Base-by-base conservation (phyloP, 1,140 invertebrate genomes). In the Drosophila tristis region DNA sequence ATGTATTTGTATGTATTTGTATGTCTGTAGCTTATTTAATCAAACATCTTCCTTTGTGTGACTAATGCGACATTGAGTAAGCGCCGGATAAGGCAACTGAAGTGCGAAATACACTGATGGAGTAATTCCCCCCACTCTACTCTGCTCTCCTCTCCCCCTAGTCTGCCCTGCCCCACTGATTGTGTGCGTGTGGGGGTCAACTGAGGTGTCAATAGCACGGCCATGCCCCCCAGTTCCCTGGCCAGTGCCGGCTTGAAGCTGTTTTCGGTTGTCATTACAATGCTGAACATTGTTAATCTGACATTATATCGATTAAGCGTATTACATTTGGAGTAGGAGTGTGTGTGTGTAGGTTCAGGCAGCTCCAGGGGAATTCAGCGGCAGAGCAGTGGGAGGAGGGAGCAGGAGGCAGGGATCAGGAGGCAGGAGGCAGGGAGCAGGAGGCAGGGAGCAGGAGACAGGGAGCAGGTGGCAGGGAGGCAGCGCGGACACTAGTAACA, bases 11-110 rank as follows among this genome's bases (percentile, higher is more conserved):
- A n/a, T n/a, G n/a, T n/a, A n/a, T n/a, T n/a, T n/a, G n/a, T n/a
- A n/a, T n/a, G n/a, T n/a, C n/a, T n/a, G n/a, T n/a, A n/a, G 72
- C 49, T 74, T 59, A 74, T 66, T 65, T 58, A 73, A 65, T 74
- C 72, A 65, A 73, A 73, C 54, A 56, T 73, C 68, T 44, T 65
- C 70, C 35, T 65, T 57, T 65, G 65, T 39, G 49, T 39, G 49
- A 47, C 60, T 65, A 65, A 67, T 67, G 65, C 35, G 60, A 35
- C 65, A 45, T 54, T 54, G 45, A 49, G 58, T 43, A 35, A 53
- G 58, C 48, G 39, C 39, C 15, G 31, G 31, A 2, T 15, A 43
- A 43, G 43, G 50, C 1, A 55, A 45, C 8, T 5, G 16, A 2
- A 31, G 20, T 39, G 5, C 13, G n/a, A 51, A 8, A 35, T 26